Base-by-base conservation (phyloP, 2,797 vertebrate species). In the Eutrigla gurnardus region DNA sequence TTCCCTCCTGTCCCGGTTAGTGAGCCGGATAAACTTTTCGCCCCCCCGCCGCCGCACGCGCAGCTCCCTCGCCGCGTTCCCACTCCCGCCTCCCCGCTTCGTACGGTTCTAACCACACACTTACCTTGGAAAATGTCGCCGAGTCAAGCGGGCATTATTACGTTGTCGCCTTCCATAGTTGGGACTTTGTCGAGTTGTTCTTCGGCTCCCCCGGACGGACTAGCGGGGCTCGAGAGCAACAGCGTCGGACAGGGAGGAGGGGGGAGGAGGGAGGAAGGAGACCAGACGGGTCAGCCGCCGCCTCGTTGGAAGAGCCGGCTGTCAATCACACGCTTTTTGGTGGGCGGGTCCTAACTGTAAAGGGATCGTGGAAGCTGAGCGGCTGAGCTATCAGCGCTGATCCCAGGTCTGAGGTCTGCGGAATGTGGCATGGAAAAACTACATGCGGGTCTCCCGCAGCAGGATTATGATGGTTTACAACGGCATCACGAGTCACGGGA, bases 101-200 rank as follows among this genome's bases (percentile, higher is more conserved):
- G 25, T 25, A 25, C 50, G 3, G 8, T n/a, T 63, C 10, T 4
- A 0, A 69, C 75, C 35, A 32, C n/a, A 32, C 76, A 87, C 88
- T 32, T 15, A 93, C 92, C 92, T 93, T 93, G 90, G 68, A 87
- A 82, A 62, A 68, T 75, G 8, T 85, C 81, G 79, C 78, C 55
- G 74, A 82, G 82, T 93, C 81, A 93, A 78, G 78, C 69, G 25
- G 90, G 71, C 89, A 88, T 89, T 84, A 91, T 89, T 83, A 87
- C 89, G 58, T 92, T 90, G 84, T 93, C 90, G 52, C 81, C 90
- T 76, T 93, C 93, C 93, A 93, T 93, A 89, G 77, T 59, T 72
- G 81, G 65, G 49, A 70, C 73, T 65, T 67, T 8, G n/a, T 61
- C 63, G 76, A 62, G 83, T 37, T 72, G 63, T 78, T 82, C 70